Conservation (phyloP, 2,113 vertebrate species). For the Cisticola juncidis region DNA sequence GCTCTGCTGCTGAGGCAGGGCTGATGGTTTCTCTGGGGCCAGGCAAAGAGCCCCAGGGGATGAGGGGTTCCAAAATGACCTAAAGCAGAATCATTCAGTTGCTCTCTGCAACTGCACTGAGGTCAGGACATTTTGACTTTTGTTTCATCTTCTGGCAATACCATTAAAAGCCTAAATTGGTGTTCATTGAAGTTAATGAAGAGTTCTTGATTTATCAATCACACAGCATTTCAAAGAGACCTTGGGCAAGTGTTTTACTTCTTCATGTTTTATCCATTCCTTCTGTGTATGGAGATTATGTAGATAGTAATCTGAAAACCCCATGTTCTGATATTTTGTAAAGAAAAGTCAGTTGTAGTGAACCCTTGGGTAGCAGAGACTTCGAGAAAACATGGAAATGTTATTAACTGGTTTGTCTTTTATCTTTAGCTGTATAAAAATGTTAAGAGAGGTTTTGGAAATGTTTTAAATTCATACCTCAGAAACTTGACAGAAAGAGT, state of each 20-base stretch:
- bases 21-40: neutral
- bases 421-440: neutral
- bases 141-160: neutral
- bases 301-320: neutral
- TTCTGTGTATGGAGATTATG: neutral
- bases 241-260: neutral
- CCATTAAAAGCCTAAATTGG: neutral
- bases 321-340: neutral
- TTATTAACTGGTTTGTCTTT: neutral
- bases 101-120: neutral
- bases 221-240: neutral
- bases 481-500: neutral
- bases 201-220: neutral
- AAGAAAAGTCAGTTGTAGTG: neutral
- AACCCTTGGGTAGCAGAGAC: neutral
- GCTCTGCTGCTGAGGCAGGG: rapidly evolving
- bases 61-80: neutral
- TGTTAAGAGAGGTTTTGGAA: neutral
- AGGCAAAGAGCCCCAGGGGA: neutral
- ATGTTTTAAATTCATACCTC: neutral
- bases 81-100: neutral
- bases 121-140: neutral
- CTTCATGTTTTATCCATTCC: neutral
- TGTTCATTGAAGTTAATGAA: neutral
- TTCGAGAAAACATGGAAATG: neutral